Base-by-base conservation (phyloP, 2,113 vertebrate species). In the Callocephalon fimbriatum region DNA sequence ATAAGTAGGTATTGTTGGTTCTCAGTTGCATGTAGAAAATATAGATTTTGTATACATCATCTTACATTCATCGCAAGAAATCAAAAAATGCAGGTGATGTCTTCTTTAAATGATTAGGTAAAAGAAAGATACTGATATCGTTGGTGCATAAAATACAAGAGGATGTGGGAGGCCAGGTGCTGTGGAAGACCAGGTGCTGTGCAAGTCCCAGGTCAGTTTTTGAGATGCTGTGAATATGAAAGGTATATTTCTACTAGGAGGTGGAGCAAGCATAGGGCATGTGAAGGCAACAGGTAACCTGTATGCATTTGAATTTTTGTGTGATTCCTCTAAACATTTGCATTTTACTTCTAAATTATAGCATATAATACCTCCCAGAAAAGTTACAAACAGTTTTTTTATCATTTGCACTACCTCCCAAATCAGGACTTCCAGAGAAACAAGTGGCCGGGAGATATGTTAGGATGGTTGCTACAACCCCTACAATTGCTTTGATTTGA, bases 391-490 rank as follows among this genome's bases (percentile, higher is more conserved):
- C 8, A 47, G 7, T 2, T 29, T 83, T 47, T 47, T 71, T 21
- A 17, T 23, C 2, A 23, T 62, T 82, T 92, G 31, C 5, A 22
- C 26, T 37, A 8, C 4, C 5, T 35, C 14, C 7, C 25, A 59
- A 17, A 70, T 81, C 6, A 21, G 10, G 29, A 44, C 37, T 62
- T 71, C 15, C 50, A 58, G 29, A 70, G 61, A 37, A 82, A 44
- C 8, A 66, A 21, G 21, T 19, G 27, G 5, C 51, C 22, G 14
- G 23, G 35, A 82, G 21, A 31, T 9, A 26, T 1, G 4, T 50
- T 9, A 7, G 32, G 32, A 12, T 26, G 44, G 4, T 32, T 88
- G 11, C 50, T 2, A 2, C 0, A 1, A 38, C 1, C 3, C 9
- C 21, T 44, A 6, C 15, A 8, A 31, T 31, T 54, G 21, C 31